phyloP scores from a whole-genome alignment of 2,888 invertebrate species.

The Drosophila neutralis region DNA sequence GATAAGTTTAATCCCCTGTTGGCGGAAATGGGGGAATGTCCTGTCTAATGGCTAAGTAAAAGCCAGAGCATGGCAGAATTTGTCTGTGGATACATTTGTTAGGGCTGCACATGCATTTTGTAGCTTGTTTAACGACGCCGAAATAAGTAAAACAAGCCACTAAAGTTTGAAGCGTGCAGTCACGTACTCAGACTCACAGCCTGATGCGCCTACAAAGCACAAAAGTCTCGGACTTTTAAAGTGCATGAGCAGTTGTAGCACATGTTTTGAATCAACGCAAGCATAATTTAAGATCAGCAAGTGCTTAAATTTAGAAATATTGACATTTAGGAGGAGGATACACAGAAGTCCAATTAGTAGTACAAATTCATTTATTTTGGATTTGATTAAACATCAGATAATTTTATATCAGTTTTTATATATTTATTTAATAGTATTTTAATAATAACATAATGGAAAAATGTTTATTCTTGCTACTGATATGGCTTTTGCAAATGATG shows the following conservation, averaged over 20 bases:
- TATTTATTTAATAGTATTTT: fast-evolving
- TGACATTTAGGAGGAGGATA: neutral
- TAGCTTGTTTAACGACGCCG: slow-evolving; percentile 64
- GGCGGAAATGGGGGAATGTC: slow-evolving; percentile 1
- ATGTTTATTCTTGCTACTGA: too few species aligned
- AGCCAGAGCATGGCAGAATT: slow-evolving; percentile 24
- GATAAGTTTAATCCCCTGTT: slow-evolving; percentile 22
- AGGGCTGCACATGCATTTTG: slow-evolving; percentile 71
- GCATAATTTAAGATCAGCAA: neutral
- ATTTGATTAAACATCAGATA: neutral
- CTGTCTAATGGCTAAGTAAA: slow-evolving; percentile 58
- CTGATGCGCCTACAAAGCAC: slow-evolving; percentile 56
- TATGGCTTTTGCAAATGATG: too few species aligned
- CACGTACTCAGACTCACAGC: slow-evolving; percentile 66
- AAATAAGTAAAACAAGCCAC: slow-evolving; percentile 56
- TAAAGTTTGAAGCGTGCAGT: slow-evolving; percentile 42
- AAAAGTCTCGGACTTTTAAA: slow-evolving; percentile 13
- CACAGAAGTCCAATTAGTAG: neutral
- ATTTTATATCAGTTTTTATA: neutral
- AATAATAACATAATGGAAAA: too few species aligned
- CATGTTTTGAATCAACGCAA: neutral
- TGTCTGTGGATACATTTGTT: slow-evolving; percentile 35
- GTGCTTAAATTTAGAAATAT: neutral
- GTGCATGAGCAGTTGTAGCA: neutral
- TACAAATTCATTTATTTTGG: neutral